A percentile compares a stretch with the other conserved stretches of the same genome.
These are phyloP conservation scores for Pollenia griseotomentosa DNA, from an alignment of 2,888 invertebrate genomes.

Conservation along the genomic window DNA sequence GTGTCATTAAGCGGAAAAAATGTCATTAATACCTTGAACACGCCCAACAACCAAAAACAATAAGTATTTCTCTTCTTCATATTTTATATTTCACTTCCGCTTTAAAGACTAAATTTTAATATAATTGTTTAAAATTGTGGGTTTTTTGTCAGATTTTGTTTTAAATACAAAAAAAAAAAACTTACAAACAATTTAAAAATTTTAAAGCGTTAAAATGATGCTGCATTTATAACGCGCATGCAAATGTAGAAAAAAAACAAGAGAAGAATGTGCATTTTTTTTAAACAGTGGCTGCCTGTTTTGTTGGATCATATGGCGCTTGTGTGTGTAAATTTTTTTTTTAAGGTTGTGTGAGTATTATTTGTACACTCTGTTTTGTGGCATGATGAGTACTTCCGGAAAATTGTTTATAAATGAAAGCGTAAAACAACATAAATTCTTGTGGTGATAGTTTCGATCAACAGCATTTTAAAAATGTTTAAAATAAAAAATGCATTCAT, in stretches of 20 bases:
- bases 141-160: not conserved
- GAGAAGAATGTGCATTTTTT: not conserved
- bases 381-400: constrained; percentile 70
- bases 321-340: constrained; percentile 27
- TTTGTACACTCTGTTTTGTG: constrained; percentile 43
- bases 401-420: constrained; percentile 40
- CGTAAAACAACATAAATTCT: constrained; percentile 50
- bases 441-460: constrained; percentile 65
- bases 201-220: constrained; percentile 43
- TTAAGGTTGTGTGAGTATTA: not conserved
- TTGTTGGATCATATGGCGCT: not conserved
- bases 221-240: not conserved
- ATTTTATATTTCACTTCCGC: constrained; percentile 51
- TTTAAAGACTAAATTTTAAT: constrained; percentile 26
- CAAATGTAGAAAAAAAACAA: not conserved
- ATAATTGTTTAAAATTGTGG: constrained; percentile 25
- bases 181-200: constrained; percentile 39
- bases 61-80: constrained; percentile 8
- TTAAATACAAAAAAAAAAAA: constrained; percentile 9
- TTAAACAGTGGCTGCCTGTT: constrained; percentile 9
- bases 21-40: constrained; percentile 36
- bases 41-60: not conserved
- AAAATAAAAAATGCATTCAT: not conserved
- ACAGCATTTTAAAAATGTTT: not conserved
- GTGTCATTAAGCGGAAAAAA: constrained; percentile 9